These are phyloP conservation scores for Ailurus styani DNA, from an alignment of 2,113 vertebrate genomes.

Conservation along the genomic window DNA sequence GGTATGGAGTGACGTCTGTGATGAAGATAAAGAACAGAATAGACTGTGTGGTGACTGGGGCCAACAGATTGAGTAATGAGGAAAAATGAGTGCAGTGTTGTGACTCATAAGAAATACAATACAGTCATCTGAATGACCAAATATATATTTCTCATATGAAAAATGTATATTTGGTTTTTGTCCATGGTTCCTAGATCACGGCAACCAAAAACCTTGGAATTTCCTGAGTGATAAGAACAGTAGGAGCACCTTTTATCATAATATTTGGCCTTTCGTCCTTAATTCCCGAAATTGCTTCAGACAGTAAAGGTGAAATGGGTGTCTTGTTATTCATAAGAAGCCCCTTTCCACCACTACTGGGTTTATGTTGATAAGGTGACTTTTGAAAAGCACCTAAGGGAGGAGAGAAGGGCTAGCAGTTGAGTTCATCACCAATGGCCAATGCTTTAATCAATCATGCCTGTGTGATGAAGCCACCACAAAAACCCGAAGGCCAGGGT, in stretches of 20 bases:
- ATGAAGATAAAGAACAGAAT: neutral
- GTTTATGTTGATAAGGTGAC: neutral
- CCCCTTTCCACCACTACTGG: neutral
- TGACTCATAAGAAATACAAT: neutral
- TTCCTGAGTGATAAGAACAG: neutral
- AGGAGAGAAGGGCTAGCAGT: neutral
- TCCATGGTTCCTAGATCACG: neutral
- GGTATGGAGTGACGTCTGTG: neutral
- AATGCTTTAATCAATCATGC: neutral
- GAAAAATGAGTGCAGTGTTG: neutral
- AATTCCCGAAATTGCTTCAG: neutral
- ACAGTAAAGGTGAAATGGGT: neutral
- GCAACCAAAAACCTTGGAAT: neutral
- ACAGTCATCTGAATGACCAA: neutral
- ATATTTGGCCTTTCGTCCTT: neutral
- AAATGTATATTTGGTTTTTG: neutral
- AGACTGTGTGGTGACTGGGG: neutral
- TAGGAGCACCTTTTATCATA: neutral
- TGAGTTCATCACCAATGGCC: neutral
- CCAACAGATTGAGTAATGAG: neutral
- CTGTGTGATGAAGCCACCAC: neutral
- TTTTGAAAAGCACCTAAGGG: neutral
- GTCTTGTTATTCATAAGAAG: neutral
- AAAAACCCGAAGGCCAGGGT: neutral
- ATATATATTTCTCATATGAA: neutral